A percentile compares a stretch with the other conserved stretches of the same genome.
These are phyloP conservation scores for Andrena minutula DNA, from an alignment of 2,888 invertebrate genomes.

Conservation along the genomic window DNA sequence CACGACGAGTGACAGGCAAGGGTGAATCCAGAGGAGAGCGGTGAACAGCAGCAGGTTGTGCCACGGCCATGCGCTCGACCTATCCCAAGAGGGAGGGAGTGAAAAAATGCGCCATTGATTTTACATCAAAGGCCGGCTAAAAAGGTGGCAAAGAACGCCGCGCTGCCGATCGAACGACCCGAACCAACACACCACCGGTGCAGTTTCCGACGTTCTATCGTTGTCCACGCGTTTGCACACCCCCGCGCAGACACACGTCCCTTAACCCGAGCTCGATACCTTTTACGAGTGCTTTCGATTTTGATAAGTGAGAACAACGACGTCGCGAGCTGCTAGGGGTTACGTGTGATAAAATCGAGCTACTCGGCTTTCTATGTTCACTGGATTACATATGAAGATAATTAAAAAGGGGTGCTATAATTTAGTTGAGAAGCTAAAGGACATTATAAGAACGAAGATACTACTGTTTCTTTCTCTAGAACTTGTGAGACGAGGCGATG, in stretches of 20 bases:
- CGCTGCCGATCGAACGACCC: constrained; percentile 81
- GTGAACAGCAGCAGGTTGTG: constrained; percentile 63
- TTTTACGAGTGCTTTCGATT: constrained; percentile 56
- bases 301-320: constrained; percentile 51
- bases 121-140: constrained; percentile 84
- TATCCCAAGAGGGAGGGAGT: constrained; percentile 77
- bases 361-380: constrained; percentile 63
- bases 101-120: constrained; percentile 83
- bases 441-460: too few relatives aligned
- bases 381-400: background rate
- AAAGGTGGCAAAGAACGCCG: constrained; percentile 83
- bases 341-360: constrained; percentile 68
- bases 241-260: constrained; percentile 59
- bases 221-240: constrained; percentile 65
- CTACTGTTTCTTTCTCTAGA: too few relatives aligned
- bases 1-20: constrained; percentile 57
- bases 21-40: constrained; percentile 66
- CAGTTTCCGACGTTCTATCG: constrained; percentile 72
- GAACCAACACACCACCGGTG: constrained; percentile 74
- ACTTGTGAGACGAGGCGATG: too few relatives aligned
- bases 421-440: too few relatives aligned
- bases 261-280: constrained; percentile 46
- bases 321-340: constrained; percentile 30
- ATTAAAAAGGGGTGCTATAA: too few relatives aligned
- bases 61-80: constrained; percentile 78